phyloP scores from a whole-genome alignment of 37 sponge, comb jelly and placozoan species.

The Chondrilla cf. caribensis region DNA sequence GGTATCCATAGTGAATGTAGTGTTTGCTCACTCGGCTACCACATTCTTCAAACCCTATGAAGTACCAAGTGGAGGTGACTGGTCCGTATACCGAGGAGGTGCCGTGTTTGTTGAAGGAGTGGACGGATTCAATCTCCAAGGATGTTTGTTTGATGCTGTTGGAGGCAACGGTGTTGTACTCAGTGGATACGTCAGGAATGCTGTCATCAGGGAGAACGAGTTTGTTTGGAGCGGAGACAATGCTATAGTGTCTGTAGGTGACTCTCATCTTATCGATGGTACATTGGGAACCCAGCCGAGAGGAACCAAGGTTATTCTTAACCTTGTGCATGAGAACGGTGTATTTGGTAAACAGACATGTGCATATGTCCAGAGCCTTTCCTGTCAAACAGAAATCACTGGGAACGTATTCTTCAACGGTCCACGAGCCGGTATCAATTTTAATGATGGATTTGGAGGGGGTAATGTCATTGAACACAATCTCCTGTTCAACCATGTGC shows the following conservation, averaged over 20 bases:
- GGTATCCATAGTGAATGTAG: slow-evolving; percentile 19
- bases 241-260: slow-evolving; percentile 62
- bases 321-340: slow-evolving; percentile 63
- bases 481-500: slow-evolving; percentile 52
- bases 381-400: slow-evolving; percentile 26
- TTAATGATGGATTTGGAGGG: slow-evolving; percentile 68
- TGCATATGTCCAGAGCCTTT: slow-evolving; percentile 39
- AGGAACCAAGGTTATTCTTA: slow-evolving; percentile 26
- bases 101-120: slow-evolving; percentile 44
- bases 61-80: slow-evolving; percentile 62
- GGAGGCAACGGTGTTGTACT: slow-evolving; percentile 57
- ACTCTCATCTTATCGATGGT: slow-evolving; percentile 45
- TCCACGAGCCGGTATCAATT: slow-evolving; percentile 61
- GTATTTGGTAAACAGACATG: slow-evolving; percentile 55
- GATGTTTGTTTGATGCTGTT: slow-evolving; percentile 44
- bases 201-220: slow-evolving; percentile 42
- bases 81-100: slow-evolving; percentile 52
- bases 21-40: slow-evolving; percentile 52
- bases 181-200: slow-evolving; percentile 42
- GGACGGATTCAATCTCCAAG: slow-evolving; percentile 11
- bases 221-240: slow-evolving; percentile 60
- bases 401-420: slow-evolving; percentile 61
- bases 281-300: slow-evolving; percentile 45
- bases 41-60: slow-evolving; percentile 49
- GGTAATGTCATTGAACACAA: slow-evolving; percentile 36